A percentile compares a stretch with the other conserved stretches of the same genome.
Evolutionary conservation across 2,888 invertebrate genomes (phyloP).

Genomic region (Nephrotoma appendiculata): DNA sequence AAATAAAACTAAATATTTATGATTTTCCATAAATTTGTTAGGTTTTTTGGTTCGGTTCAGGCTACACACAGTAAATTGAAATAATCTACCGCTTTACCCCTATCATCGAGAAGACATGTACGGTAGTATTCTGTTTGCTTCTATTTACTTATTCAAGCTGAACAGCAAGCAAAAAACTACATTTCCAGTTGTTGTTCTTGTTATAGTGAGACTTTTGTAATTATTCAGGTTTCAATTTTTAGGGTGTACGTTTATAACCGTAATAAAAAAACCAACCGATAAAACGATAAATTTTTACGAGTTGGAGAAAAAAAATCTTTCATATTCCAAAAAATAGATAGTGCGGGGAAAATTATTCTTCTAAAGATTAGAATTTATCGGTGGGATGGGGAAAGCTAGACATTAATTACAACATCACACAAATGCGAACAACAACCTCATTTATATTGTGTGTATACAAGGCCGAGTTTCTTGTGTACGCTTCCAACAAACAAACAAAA

Average conservation of each 20-base stretch:
- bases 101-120: neutral
- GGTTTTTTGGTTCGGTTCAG: neutral
- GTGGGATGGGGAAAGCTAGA: neutral
- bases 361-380: neutral
- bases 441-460: neutral
- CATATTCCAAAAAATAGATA: neutral
- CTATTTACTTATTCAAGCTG: neutral
- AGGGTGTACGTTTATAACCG: neutral
- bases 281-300: neutral
- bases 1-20: neutral
- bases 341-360: neutral
- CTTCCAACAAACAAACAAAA: neutral
- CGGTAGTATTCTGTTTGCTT: neutral
- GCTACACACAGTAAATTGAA: neutral
- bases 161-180: neutral
- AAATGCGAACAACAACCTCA: neutral
- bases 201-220: neutral
- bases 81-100: neutral
- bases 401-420: neutral
- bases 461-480: neutral
- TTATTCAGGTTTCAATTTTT: neutral
- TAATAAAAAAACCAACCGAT: neutral
- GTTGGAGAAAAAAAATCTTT: neutral
- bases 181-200: neutral
- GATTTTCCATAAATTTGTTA: neutral